Percentiles rank a stretch among this genome's conserved stretches.
Evolutionary conservation across 2,113 vertebrate genomes (phyloP).

Genomic region (Pollimyrus isidori): DNA sequence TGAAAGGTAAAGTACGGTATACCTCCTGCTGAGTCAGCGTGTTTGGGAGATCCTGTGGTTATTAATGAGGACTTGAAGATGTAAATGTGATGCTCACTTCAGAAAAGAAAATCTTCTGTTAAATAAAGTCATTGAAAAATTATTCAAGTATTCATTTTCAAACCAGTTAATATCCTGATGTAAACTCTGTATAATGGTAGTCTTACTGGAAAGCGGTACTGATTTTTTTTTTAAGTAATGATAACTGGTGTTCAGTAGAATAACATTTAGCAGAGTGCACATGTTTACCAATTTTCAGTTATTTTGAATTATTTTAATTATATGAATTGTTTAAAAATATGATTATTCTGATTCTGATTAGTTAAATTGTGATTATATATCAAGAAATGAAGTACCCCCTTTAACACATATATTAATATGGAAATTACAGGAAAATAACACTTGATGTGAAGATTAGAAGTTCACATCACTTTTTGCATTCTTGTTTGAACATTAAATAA

Average conservation of each 20-base stretch:
- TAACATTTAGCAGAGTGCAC: not conserved
- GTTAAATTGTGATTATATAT: not conserved
- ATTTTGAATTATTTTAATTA: not conserved
- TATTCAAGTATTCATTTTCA: not conserved
- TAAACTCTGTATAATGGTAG: not conserved
- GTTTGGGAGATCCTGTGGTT: not conserved
- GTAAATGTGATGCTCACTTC: not conserved
- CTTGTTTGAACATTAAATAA: not conserved
- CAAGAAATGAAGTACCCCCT: not conserved
- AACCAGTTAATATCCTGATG: not conserved
- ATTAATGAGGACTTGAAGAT: not conserved
- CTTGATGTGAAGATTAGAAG: not conserved
- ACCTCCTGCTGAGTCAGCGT: constrained; percentile 25
- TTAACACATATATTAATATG: not conserved
- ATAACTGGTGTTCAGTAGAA: not conserved
- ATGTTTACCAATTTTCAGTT: not conserved
- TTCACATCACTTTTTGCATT: not conserved
- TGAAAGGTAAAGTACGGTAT: constrained; percentile 39
- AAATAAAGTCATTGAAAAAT: not conserved
- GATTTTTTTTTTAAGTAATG: not conserved
- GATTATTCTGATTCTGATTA: not conserved
- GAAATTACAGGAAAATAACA: not conserved
- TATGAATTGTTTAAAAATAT: not conserved
- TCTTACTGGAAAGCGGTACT: not conserved
- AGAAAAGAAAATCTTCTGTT: not conserved